A percentile compares a stretch with the other conserved stretches of the same genome.
Evolutionary conservation across 2,888 invertebrate species (phyloP).

Genomic region (Machimus rusticus): DNA sequence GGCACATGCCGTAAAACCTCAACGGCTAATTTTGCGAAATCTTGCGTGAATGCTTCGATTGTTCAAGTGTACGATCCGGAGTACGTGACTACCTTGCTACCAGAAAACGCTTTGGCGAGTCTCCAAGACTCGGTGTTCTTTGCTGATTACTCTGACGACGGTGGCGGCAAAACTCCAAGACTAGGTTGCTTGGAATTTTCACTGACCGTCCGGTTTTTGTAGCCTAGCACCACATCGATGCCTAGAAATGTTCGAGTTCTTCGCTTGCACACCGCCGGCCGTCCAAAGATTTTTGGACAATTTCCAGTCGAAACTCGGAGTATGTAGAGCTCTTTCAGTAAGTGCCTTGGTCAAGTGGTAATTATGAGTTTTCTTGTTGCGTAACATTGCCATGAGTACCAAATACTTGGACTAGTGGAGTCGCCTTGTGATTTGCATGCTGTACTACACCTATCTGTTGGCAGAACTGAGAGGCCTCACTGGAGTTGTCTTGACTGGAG

Average conservation of each 20-base stretch:
- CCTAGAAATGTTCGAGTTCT: neutral
- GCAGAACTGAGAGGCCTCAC: conserved; percentile 18
- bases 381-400: neutral
- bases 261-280: neutral
- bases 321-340: neutral
- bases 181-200: neutral
- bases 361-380: conserved; percentile 19
- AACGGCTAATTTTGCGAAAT: conserved; percentile 28
- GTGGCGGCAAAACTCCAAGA: neutral
- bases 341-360: neutral
- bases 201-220: neutral
- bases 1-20: conserved; percentile 5
- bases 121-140: neutral
- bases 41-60: conserved; percentile 24
- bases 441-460: conserved; percentile 1
- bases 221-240: neutral
- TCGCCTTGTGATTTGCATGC: conserved; percentile 24
- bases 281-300: conserved; percentile 17
- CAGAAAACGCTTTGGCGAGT: neutral
- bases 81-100: conserved; percentile 39
- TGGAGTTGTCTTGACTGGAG: neutral
- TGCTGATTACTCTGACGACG: neutral
- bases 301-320: neutral
- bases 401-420: neutral
- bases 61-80: conserved; percentile 32